phyloP scores from a whole-genome alignment of 2,113 vertebrate species.

The Calyptomena viridis region DNA sequence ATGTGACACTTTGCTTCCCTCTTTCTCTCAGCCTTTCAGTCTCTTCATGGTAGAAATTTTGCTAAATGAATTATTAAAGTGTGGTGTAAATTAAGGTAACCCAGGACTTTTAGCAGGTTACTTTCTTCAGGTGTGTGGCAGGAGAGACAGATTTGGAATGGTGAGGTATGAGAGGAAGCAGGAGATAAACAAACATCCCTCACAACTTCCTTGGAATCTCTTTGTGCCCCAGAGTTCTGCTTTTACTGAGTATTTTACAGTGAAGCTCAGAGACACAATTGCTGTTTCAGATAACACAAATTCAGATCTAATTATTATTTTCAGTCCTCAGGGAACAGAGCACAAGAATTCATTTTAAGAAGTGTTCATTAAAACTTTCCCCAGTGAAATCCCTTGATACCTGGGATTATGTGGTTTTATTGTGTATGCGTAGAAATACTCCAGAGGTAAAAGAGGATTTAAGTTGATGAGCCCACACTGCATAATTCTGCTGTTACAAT shows the following conservation, averaged over 20 bases:
- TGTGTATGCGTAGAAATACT: fast-evolving
- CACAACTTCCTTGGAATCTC: not conserved
- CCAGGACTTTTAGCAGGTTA: not conserved
- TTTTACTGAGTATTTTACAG: not conserved
- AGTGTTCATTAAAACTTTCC: not conserved
- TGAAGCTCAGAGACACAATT: not conserved
- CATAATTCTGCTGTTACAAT: not conserved
- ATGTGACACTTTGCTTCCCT: not conserved
- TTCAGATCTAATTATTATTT: not conserved
- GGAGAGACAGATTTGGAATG: not conserved
- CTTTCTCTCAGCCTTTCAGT: not conserved
- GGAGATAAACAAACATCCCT: too few species aligned
- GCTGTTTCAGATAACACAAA: not conserved
- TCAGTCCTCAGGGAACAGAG: not conserved
- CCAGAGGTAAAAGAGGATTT: not conserved
- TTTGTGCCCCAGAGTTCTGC: not conserved
- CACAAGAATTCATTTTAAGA: not conserved
- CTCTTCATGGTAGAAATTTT: not conserved
- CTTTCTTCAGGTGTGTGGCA: fast-evolving
- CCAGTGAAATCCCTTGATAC: not conserved
- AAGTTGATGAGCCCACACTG: not conserved
- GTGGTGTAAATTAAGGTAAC: not conserved
- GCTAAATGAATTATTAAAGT: not conserved
- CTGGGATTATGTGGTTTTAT: not conserved
- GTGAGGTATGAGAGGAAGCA: too few species aligned